These are phyloP conservation scores for Euwallacea fornicatus DNA, from an alignment of 1,140 invertebrate species.

Conservation along the genomic window DNA sequence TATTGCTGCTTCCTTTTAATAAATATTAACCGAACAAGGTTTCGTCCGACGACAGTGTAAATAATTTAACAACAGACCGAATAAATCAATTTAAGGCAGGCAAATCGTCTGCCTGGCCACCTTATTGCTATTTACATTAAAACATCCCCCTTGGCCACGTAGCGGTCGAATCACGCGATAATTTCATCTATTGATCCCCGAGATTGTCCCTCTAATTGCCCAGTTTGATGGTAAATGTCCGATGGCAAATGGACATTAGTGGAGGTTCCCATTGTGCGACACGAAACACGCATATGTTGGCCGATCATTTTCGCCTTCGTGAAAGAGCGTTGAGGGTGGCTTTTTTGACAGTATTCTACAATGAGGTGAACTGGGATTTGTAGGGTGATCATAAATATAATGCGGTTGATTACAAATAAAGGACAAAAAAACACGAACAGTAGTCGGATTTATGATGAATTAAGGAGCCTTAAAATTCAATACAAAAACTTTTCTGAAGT, in stretches of 20 bases:
- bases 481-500: too few species aligned
- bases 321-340: not conserved
- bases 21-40: not conserved
- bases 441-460: too few species aligned
- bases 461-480: too few species aligned
- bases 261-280: slow-evolving; percentile 33
- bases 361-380: too few species aligned
- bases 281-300: slow-evolving; percentile 21
- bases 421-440: too few species aligned
- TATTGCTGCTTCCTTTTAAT: not conserved
- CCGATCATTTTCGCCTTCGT: not conserved
- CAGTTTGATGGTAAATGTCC: slow-evolving; percentile 36
- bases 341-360: not conserved
- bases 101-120: not conserved
- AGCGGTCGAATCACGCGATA: slow-evolving; percentile 39
- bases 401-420: too few species aligned
- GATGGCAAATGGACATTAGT: slow-evolving; percentile 40
- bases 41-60: not conserved
- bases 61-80: not conserved
- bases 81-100: not conserved
- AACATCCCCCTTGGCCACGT: slow-evolving; percentile 17
- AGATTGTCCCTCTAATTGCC: slow-evolving; percentile 48
- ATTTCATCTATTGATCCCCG: slow-evolving; percentile 50
- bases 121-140: slow-evolving; percentile 44
- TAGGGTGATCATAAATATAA: too few species aligned